Evolutionary conservation across 2,888 invertebrate species (phyloP).

Genomic region (Rotaria magnacalcarata): DNA sequence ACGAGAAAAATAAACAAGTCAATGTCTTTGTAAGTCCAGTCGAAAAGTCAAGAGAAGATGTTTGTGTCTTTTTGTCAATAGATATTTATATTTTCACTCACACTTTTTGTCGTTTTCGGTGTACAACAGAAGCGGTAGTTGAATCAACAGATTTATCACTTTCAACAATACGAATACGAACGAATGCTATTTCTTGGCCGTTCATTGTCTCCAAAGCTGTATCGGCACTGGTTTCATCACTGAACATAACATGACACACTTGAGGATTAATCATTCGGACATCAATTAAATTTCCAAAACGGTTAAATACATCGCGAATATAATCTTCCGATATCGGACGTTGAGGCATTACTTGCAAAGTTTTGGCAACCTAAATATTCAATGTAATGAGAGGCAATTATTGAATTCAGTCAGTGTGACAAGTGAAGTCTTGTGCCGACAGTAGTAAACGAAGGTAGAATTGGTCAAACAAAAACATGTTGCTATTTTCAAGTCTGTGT

Average conservation of each 20-base stretch:
- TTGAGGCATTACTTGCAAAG: background rate
- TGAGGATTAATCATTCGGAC: conserved; percentile 62
- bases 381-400: too few species aligned
- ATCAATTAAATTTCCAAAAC: conserved; percentile 83
- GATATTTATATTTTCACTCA: background rate
- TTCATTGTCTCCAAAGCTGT: conserved; percentile 80
- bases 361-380: conserved; percentile 5
- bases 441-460: too few species aligned
- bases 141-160: background rate
- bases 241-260: conserved; percentile 73
- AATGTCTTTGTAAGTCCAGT: background rate
- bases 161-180: conserved; percentile 5
- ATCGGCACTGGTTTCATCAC: conserved; percentile 84
- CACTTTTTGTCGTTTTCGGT: conserved; percentile 35
- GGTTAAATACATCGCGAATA: conserved; percentile 70
- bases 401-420: too few species aligned
- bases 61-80: background rate
- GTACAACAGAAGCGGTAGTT: conserved; percentile 1
- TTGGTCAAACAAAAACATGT: too few species aligned
- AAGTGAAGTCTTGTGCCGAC: too few species aligned
- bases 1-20: too few species aligned
- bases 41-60: background rate
- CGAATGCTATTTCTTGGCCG: conserved; percentile 65
- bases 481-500: too few species aligned
- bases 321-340: conserved; percentile 1